Base-by-base conservation (phyloP, 35 echinoderm and acorn worm species). In the Amphiura filiformis region DNA sequence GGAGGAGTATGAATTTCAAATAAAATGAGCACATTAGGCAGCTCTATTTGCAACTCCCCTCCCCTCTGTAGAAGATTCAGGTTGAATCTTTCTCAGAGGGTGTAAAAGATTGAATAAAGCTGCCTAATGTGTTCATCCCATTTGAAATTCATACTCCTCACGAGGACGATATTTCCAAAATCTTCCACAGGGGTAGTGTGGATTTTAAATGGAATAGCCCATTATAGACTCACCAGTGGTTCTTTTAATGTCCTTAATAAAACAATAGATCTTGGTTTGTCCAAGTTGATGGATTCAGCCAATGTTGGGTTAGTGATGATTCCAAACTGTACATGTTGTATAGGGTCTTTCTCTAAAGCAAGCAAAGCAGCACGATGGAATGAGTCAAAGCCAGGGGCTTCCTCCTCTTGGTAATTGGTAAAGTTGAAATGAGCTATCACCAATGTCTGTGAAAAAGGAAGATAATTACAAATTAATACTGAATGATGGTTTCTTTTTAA, bases 211-310 rank as follows among this genome's bases (percentile, higher is more conserved):
- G n/a, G n/a, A n/a, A n/a, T n/a, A n/a, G n/a, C n/a, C n/a, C n/a
- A n/a, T n/a, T n/a, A n/a, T n/a, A n/a, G n/a, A 92, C 96, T 94
- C 81, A 98, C 96, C 65, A 92, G 41, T 36, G 96, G 83, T n/a
- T 44, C 64, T 75, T 98, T 98, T 75, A 98, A 80, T 26, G 77
- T 87, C 44, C 92, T 86, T 23, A 87, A 38, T 26, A 98, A 76
- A 22, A 88, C 82, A 41, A 94, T 31, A 23, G 79, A 79, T 82
- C 83, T 82, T 34, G 92, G 57, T 31, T 89, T 33, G 13, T 39
- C 18, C 34, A 98, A 36, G 26, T 83, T 82, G 33, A 94, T 35
- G 32, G 26, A 56, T 28, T 31, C 75, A 12, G 96, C 96, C 30
- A 98, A 76, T 0, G 61, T 39, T 82, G 49, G 42, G 32, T 87